A percentile compares a stretch with the other conserved stretches of the same genome.
These are phyloP conservation scores for Paraplagusia blochii DNA, from an alignment of 2,113 vertebrate genomes.

Conservation along the genomic window DNA sequence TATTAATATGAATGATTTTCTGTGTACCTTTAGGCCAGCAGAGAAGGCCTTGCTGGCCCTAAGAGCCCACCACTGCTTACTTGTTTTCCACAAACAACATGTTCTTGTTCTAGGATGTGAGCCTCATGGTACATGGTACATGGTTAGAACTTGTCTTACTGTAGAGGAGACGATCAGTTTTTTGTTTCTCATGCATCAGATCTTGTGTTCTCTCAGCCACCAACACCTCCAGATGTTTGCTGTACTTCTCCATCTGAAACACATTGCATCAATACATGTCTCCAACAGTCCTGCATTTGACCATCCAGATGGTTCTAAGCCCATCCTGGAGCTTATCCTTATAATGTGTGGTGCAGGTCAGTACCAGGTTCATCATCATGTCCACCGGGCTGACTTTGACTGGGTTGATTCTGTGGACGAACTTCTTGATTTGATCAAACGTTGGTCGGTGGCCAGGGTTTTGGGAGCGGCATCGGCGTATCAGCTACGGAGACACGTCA, in stretches of 20 bases:
- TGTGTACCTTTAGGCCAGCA: too few relatives aligned
- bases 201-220: constrained; percentile 84
- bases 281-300: too few relatives aligned
- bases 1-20: too few relatives aligned
- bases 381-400: constrained; percentile 86
- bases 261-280: too few relatives aligned
- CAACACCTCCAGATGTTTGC: constrained; percentile 85
- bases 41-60: too few relatives aligned
- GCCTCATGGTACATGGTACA: too few relatives aligned
- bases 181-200: constrained; percentile 86
- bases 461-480: constrained; percentile 77
- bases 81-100: neutral
- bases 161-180: constrained; percentile 80
- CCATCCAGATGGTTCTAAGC: neutral
- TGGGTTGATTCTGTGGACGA: constrained; percentile 82
- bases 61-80: too few relatives aligned
- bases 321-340: too few relatives aligned
- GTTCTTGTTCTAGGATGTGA: too few relatives aligned
- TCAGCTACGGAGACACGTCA: constrained; percentile 68
- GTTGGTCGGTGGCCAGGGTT: constrained; percentile 80
- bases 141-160: constrained; percentile 70
- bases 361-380: constrained; percentile 87
- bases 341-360: neutral
- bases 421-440: constrained; percentile 85
- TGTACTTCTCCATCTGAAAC: constrained; percentile 88